These are phyloP conservation scores for Brienomyrus brachyistius DNA, from an alignment of 2,113 vertebrate genomes.

Conservation along the genomic window DNA sequence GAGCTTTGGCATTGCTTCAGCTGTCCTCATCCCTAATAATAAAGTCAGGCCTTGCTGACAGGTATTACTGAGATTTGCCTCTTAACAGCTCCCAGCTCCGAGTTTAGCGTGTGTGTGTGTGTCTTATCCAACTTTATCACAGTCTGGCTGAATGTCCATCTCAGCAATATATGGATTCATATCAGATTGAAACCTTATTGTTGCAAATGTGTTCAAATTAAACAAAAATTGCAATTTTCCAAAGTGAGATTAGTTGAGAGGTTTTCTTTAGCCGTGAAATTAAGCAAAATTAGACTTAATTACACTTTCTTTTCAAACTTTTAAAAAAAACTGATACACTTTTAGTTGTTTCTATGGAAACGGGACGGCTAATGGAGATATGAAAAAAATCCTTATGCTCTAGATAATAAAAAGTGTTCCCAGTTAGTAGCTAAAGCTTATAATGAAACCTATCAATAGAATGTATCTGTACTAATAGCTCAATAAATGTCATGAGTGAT, in stretches of 20 bases:
- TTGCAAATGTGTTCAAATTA: background rate
- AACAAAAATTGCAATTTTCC: background rate
- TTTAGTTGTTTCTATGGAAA: constrained; percentile 19
- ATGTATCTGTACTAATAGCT: background rate
- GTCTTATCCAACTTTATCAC: background rate
- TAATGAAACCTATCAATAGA: background rate
- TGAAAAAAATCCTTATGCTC: background rate
- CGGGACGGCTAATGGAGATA: constrained; percentile 8
- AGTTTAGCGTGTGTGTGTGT: background rate
- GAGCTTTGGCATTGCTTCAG: background rate
- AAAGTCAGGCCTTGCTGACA: background rate
- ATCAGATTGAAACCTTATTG: background rate
- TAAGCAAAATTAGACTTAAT: background rate
- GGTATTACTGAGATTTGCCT: background rate
- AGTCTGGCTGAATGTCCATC: background rate
- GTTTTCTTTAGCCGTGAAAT: background rate
- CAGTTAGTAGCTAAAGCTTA: background rate
- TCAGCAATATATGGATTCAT: background rate
- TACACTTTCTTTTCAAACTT: background rate
- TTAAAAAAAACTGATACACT: background rate
- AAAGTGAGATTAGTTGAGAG: background rate
- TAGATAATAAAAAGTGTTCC: background rate
- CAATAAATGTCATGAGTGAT: background rate
- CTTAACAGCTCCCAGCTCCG: background rate
- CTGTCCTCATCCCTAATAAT: background rate